Evolutionary conservation across 1,140 invertebrate genomes (phyloP).

Genomic region (Lordiphosa collinella): DNA sequence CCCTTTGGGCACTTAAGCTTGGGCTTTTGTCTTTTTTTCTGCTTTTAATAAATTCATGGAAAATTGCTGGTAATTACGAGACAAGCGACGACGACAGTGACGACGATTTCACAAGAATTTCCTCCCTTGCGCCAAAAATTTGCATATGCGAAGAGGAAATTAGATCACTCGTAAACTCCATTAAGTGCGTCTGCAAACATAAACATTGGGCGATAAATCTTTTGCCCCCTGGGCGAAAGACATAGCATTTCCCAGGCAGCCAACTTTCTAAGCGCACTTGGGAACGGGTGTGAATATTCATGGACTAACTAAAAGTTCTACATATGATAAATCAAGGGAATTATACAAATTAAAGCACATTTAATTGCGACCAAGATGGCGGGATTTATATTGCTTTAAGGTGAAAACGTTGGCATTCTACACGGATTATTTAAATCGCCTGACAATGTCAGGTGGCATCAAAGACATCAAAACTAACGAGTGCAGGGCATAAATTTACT

Average conservation of each 20-base stretch:
- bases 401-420: conserved; percentile 27
- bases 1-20: conserved; percentile 50
- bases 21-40: conserved; percentile 35
- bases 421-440: conserved; percentile 49
- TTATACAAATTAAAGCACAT: conserved; percentile 66
- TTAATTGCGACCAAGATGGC: conserved; percentile 41
- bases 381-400: conserved; percentile 56
- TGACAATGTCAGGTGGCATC: conserved; percentile 38
- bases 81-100: conserved; percentile 38
- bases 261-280: conserved; percentile 29
- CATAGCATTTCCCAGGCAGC: conserved; percentile 45
- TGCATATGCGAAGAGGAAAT: conserved; percentile 35
- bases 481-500: conserved; percentile 62
- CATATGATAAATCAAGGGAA: conserved; percentile 31
- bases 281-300: conserved; percentile 52
- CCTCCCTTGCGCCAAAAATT: conserved; percentile 25
- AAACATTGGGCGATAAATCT: conserved; percentile 56
- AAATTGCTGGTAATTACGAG: conserved; percentile 70
- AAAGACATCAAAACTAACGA: conserved; percentile 75
- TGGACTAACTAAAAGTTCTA: conserved; percentile 32
- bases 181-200: conserved; percentile 11
- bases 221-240: conserved; percentile 3
- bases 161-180: conserved; percentile 39
- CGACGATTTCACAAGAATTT: conserved; percentile 68
- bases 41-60: conserved; percentile 69